phyloP scores from a whole-genome alignment of 37 sponge, comb jelly and placozoan genomes.

The Spongilla lacustris region DNA sequence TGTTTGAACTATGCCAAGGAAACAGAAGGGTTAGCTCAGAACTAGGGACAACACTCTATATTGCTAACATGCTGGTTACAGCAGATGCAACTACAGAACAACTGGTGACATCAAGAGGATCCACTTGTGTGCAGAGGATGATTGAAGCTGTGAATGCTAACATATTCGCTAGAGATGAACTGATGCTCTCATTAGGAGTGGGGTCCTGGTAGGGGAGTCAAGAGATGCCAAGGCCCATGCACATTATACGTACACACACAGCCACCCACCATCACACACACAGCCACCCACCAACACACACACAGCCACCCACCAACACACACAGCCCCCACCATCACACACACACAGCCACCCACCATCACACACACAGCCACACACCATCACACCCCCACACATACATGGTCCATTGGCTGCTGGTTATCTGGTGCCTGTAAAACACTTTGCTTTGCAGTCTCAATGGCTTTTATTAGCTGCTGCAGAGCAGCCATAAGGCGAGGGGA shows the following conservation, averaged over 20 bases:
- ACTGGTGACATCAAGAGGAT: constrained; percentile 78
- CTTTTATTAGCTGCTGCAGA: constrained; percentile 46
- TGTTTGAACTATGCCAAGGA: too few species aligned
- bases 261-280: neutral
- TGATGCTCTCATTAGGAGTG: constrained; percentile 87
- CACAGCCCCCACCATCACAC: neutral
- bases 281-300: neutral
- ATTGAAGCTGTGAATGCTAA: constrained; percentile 83
- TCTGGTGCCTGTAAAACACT: neutral
- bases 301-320: neutral
- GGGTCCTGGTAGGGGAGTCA: constrained; percentile 23
- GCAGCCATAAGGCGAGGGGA: constrained; percentile 74
- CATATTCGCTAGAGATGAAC: constrained; percentile 90
- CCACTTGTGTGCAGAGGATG: constrained; percentile 80
- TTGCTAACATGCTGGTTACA: constrained; percentile 92
- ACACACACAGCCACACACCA: constrained; percentile 65
- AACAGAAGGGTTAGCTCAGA: too few species aligned
- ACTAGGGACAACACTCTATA: constrained; percentile 6
- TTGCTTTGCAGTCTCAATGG: constrained; percentile 42
- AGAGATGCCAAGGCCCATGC: too few species aligned
- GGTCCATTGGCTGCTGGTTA: constrained; percentile 38
- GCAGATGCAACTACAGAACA: constrained; percentile 92
- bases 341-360: neutral
- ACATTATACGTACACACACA: neutral
- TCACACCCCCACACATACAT: constrained; percentile 52